A percentile compares a stretch with the other conserved stretches of the same genome.
Evolutionary conservation across 35 echinoderm and acorn worm species (phyloP).

Genomic region (Apostichopus parvimensis): DNA sequence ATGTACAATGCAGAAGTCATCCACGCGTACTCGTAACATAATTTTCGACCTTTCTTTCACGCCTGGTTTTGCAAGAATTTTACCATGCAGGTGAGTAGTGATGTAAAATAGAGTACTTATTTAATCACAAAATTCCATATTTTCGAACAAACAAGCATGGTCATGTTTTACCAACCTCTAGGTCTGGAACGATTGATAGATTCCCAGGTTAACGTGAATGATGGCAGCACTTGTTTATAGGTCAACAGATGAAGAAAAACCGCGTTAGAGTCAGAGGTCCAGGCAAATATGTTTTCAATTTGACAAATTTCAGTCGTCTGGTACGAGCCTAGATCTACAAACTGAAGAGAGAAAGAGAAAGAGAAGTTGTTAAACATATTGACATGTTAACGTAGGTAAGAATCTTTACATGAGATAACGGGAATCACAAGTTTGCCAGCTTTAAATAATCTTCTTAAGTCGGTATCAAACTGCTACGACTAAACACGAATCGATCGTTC

Average conservation of each 20-base stretch:
- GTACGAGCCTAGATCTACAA: conserved; percentile 15
- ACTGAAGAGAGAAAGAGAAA: neutral
- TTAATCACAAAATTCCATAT: too few relatives aligned
- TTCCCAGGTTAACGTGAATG: conserved; percentile 3
- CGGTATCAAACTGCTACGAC: neutral
- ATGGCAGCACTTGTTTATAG: conserved; percentile 3
- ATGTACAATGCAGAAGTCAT: too few relatives aligned
- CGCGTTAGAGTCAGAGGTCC: conserved; percentile 25
- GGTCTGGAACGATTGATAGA: neutral
- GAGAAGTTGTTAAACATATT: too few relatives aligned
- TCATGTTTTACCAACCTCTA: neutral
- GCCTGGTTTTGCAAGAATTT: too few relatives aligned
- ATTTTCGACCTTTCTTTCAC: too few relatives aligned
- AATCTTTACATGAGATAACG: too few relatives aligned
- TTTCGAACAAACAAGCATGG: neutral
- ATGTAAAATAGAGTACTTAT: too few relatives aligned
- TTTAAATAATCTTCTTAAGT: neutral
- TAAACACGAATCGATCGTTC: too few relatives aligned
- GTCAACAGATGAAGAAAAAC: conserved; percentile 31
- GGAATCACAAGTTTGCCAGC: neutral
- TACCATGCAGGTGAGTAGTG: too few relatives aligned
- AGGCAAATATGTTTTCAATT: conserved; percentile 16
- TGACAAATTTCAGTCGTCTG: conserved; percentile 17
- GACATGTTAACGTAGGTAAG: too few relatives aligned
- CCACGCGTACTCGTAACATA: too few relatives aligned